These are phyloP conservation scores for Lagorchestes hirsutus DNA, from an alignment of 2,797 vertebrate genomes.

Conservation along the genomic window DNA sequence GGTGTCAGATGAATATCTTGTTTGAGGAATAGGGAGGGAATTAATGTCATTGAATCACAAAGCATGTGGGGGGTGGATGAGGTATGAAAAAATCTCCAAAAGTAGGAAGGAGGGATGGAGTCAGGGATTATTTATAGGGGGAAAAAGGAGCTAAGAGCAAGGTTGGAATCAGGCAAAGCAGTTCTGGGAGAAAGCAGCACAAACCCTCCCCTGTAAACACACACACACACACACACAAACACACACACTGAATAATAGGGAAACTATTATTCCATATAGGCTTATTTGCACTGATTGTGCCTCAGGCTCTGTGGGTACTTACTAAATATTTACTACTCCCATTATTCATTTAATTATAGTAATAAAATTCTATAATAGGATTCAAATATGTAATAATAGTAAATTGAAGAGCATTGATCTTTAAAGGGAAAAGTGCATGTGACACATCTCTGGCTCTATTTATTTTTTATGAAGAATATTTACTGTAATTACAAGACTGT, in stretches of 20 bases:
- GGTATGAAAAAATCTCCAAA: background rate
- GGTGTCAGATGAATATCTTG: background rate
- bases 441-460: slow-evolving; percentile 58
- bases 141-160: background rate
- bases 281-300: background rate
- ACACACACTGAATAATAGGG: background rate
- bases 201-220: background rate
- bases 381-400: slow-evolving; percentile 50
- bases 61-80: background rate
- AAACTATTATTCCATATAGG: background rate
- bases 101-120: too few species aligned
- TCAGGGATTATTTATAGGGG: background rate
- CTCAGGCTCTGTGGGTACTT: slow-evolving; percentile 26
- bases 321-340: slow-evolving; percentile 64
- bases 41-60: background rate
- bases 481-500: slow-evolving; percentile 42
- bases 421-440: slow-evolving; percentile 61
- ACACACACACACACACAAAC: background rate
- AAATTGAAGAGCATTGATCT: slow-evolving; percentile 63
- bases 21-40: background rate
- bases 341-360: slow-evolving; percentile 66
- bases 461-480: slow-evolving; percentile 48
- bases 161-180: background rate
- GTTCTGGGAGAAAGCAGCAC: background rate
- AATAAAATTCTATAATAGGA: slow-evolving; percentile 67